These are phyloP conservation scores for Rhizomys pruinosus DNA, from an alignment of 2,113 vertebrate genomes.

Conservation along the genomic window DNA sequence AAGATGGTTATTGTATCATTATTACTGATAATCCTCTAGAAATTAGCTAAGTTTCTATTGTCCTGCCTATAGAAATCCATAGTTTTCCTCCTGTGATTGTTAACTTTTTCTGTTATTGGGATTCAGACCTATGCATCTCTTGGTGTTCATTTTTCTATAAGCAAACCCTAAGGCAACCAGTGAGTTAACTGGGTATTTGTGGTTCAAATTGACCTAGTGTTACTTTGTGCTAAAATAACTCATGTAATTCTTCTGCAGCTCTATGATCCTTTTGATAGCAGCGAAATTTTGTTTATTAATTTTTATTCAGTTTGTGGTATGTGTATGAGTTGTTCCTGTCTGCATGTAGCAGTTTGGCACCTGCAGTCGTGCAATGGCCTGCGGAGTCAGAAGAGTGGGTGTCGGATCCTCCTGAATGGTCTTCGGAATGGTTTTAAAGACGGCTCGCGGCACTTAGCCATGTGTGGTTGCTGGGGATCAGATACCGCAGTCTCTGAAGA, in stretches of 20 bases:
- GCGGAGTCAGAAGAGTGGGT: too few species aligned
- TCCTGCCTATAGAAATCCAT: background rate
- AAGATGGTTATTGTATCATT: conserved; percentile 30
- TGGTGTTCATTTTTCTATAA: background rate
- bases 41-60: conserved; percentile 28
- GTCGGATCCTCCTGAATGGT: too few species aligned
- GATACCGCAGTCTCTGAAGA: too few species aligned
- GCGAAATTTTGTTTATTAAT: too few species aligned
- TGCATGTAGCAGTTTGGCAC: too few species aligned
- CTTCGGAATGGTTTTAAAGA: too few species aligned
- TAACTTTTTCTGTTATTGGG: background rate
- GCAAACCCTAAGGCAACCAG: background rate
- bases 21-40: background rate
- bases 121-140: conserved; percentile 12
- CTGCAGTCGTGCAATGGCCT: too few species aligned
- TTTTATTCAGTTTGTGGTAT: too few species aligned
- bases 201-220: background rate
- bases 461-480: too few species aligned
- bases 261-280: conserved; percentile 48
- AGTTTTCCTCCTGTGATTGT: conserved; percentile 47
- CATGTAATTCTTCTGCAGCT: background rate
- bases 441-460: too few species aligned
- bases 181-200: background rate
- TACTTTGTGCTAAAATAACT: conserved; percentile 14
- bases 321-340: too few species aligned